These are phyloP conservation scores for Oncopeltus fasciatus DNA, from an alignment of 1,140 invertebrate species.

Conservation along the genomic window DNA sequence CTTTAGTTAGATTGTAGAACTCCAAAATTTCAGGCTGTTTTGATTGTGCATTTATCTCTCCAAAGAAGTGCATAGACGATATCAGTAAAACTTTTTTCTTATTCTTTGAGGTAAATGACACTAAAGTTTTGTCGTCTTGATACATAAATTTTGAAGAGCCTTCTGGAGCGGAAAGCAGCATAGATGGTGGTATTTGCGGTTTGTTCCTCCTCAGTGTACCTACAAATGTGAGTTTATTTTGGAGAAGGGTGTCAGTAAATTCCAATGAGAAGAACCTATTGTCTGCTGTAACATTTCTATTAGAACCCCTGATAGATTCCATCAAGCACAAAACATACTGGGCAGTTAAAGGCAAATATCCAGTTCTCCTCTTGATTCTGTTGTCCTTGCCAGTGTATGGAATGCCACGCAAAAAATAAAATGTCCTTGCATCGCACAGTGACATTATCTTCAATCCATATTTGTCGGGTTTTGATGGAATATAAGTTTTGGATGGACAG, in stretches of 20 bases:
- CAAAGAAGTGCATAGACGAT: neutral
- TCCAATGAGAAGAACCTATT: neutral
- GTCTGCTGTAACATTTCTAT: neutral
- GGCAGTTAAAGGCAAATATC: too few relatives aligned
- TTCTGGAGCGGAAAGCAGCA: neutral
- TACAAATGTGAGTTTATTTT: too few relatives aligned
- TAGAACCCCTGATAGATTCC: neutral
- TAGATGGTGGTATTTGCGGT: slow-evolving; percentile 27
- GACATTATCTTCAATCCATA: too few relatives aligned
- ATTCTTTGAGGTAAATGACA: neutral
- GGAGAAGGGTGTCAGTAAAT: neutral
- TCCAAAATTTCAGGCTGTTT: neutral
- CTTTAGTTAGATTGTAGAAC: neutral
- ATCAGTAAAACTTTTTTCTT: neutral
- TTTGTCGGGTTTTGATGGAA: too few relatives aligned
- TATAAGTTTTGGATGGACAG: too few relatives aligned
- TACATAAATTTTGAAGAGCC: slow-evolving; percentile 27
- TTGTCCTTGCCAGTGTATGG: too few relatives aligned
- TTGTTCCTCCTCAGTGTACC: slow-evolving; percentile 33
- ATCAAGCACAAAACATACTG: too few relatives aligned
- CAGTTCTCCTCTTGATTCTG: too few relatives aligned
- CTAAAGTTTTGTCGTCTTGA: neutral
- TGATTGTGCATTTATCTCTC: neutral
- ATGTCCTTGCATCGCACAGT: too few relatives aligned
- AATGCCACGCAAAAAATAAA: too few relatives aligned